Evolutionary conservation across 2,888 invertebrate genomes (phyloP), one percentile per base, ranked within the genome.

Genomic region (Scaptodrosophila latifasciaeformis): DNA sequence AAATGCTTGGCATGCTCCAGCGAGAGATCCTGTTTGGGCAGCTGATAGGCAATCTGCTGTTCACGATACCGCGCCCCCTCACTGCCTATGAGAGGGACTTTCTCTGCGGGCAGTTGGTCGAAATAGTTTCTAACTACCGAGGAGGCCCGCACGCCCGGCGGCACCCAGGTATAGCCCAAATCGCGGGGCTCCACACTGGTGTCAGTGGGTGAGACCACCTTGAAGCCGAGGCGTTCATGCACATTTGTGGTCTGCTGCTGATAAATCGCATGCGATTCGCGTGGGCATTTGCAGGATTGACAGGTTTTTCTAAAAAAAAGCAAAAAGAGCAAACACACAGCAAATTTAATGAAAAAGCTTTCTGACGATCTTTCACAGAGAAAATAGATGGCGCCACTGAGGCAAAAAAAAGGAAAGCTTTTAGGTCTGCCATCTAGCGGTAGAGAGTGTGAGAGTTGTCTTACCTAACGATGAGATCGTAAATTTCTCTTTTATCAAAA

Each of bases 1-100:
- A 98, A 89, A 85, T 96, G 93, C 82, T 92, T 91, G 87, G 97
- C 97, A 84, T 96, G 96, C 49, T 93, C 91, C 71, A 95, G 88
- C 6, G 96, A 93, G 55, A 98, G 90, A 86, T 99, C 99, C 88
- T 97, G 97, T 85, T 94, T 94, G 34, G 99, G 99, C 81, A 99
- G 88, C 88, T 99, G 98, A 62, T 90, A 89, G 64, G 95, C 92
- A 77, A 99, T 88, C 82, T 95, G 93, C 74, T 92, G 90, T 82
- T 93, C 93, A 45, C 96, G 88, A 84, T 92, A 90, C 65, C 91
- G 90, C 85, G 95, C 95, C 2, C 96, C 96, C 37, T 90, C 89
- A n/a, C 92, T 90, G 60, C 92, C 93, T 58, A 92, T 82, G 62
- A 90, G 88, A 35, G 94, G 93, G 63, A 93, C 86, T 89, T 95